Conservation (phyloP, 2,113 vertebrate species). For the Hylia prasina region DNA sequence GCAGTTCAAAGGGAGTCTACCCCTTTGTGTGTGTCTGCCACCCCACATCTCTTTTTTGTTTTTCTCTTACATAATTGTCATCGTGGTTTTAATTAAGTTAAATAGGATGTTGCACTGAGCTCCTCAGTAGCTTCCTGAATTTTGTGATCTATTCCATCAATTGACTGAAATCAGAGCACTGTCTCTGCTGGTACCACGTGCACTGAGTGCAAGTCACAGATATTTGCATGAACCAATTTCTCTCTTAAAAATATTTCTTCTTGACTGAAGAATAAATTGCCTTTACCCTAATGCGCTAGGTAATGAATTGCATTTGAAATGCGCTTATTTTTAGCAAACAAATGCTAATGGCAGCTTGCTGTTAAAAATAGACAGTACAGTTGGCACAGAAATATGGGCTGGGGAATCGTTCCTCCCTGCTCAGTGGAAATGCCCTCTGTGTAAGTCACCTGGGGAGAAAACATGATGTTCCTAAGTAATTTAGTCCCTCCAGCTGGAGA, state of each 20-base stretch:
- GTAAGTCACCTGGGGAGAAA: background rate
- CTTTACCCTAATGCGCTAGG: constrained; percentile 16
- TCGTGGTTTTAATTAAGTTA: background rate
- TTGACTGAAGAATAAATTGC: constrained; percentile 58
- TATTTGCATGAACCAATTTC: constrained; percentile 54
- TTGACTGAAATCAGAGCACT: background rate
- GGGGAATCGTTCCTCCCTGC: constrained; percentile 16
- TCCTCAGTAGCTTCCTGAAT: constrained; percentile 13
- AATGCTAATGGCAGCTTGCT: constrained; percentile 51
- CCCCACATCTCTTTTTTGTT: background rate
- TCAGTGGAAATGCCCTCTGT: constrained; percentile 38
- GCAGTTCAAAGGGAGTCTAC: background rate
- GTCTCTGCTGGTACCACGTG: background rate
- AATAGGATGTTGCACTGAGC: background rate
- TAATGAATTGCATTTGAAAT: constrained; percentile 65
- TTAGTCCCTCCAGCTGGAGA: background rate
- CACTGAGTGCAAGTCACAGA: background rate
- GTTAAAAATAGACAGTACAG: constrained; percentile 67
- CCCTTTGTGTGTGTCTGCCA: background rate
- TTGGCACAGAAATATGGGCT: constrained; percentile 1
- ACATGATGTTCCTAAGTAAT: background rate
- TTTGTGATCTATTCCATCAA: background rate
- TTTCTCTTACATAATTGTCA: background rate
- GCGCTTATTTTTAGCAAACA: constrained; percentile 70
- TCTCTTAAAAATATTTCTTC: constrained; percentile 62